phyloP scores from a whole-genome alignment of 2,113 vertebrate species.

The Chloropsis cyanopogon region DNA sequence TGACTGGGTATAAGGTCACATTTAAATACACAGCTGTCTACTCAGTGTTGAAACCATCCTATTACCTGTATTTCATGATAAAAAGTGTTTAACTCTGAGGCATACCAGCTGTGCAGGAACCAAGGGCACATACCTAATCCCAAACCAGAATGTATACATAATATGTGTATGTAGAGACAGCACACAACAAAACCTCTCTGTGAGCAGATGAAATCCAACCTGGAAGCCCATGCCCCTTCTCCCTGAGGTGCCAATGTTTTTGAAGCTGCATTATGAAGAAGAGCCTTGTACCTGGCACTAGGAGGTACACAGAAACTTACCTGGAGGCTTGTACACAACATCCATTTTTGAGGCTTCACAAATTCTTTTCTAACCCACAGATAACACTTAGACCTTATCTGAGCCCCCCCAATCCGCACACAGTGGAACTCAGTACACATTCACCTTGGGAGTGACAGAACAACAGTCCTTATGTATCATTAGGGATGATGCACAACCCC shows the following conservation, averaged over 20 bases:
- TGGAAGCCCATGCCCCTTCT: neutral
- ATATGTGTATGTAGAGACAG: accelerated
- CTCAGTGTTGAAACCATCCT: neutral
- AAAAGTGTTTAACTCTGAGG: neutral
- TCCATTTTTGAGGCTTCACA: neutral
- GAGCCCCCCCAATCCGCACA: no score
- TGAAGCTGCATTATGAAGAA: neutral
- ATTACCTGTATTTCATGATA: neutral
- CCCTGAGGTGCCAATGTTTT: accelerated
- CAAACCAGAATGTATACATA: neutral
- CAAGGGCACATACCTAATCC: neutral
- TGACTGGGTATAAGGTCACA: neutral
- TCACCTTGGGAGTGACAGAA: neutral
- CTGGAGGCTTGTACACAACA: neutral
- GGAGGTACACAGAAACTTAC: neutral
- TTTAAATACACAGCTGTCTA: conserved; percentile 15
- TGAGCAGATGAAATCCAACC: neutral
- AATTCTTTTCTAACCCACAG: neutral
- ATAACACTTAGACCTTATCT: neutral
- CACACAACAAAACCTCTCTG: neutral
- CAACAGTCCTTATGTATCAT: accelerated
- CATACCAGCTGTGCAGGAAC: neutral
- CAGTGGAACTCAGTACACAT: neutral
- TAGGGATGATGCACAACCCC: neutral
- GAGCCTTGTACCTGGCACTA: neutral